Conservation (phyloP, 2,888 invertebrate genomes). For the Pseudeuparius sepicola region DNA sequence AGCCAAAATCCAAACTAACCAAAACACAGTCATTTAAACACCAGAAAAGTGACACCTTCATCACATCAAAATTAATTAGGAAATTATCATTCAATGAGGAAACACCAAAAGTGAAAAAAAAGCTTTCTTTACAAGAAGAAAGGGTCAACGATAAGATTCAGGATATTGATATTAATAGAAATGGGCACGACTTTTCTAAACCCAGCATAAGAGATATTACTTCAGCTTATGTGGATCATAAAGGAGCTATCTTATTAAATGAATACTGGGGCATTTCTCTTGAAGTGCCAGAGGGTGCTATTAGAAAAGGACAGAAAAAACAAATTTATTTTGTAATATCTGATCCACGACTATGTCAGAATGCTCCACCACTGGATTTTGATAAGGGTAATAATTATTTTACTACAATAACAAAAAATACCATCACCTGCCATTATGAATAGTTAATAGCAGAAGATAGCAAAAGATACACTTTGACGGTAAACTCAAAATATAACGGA, state of each 20-base stretch:
- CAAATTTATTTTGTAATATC: conserved; percentile 90
- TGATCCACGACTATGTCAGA: conserved; percentile 65
- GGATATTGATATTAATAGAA: conserved; percentile 26
- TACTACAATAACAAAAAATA: no score
- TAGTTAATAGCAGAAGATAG: no score
- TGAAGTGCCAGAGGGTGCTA: conserved; percentile 80
- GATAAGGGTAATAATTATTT: conserved; percentile 76
- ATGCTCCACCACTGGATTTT: conserved; percentile 75
- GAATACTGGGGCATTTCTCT: conserved; percentile 86
- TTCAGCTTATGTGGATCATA: conserved; percentile 54
- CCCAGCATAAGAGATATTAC: conserved; percentile 39
- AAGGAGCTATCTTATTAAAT: conserved; percentile 75
- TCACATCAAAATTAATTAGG: conserved; percentile 35
- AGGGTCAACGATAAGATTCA: conserved; percentile 25
- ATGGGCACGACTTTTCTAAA: conserved; percentile 30
- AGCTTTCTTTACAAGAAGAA: conserved; percentile 26
- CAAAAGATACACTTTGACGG: no score
- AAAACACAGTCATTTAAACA: conserved; percentile 41
- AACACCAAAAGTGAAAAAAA: conserved; percentile 32
- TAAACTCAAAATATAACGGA: no score
- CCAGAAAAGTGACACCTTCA: conserved; percentile 30
- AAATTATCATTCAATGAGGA: conserved; percentile 34
- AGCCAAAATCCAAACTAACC: conserved; percentile 37
- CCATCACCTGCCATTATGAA: no score
- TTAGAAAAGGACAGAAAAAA: conserved; percentile 71